phyloP scores from a whole-genome alignment of 1,140 invertebrate species.

The Oryctes rhinoceros region DNA sequence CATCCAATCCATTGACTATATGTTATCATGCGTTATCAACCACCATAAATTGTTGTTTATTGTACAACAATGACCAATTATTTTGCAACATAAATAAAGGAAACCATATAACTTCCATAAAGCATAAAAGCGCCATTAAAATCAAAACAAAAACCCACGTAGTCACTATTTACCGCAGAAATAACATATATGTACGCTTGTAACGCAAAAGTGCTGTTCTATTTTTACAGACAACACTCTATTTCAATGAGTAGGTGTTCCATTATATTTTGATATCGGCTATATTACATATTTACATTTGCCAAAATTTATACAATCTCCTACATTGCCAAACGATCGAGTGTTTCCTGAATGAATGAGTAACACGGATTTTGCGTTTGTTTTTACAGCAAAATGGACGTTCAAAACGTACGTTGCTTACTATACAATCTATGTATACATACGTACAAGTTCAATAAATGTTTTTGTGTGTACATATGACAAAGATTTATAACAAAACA shows the following conservation, averaged over 20 bases:
- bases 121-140: conserved; percentile 6
- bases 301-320: conserved; percentile 20
- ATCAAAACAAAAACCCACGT: background rate
- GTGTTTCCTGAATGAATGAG: conserved; percentile 25
- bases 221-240: background rate
- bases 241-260: conserved; percentile 9
- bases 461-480: background rate
- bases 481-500: no score
- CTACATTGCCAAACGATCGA: conserved; percentile 10
- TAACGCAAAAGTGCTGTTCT: background rate
- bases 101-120: background rate
- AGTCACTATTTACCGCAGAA: background rate
- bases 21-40: no score
- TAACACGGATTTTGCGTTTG: conserved; percentile 11
- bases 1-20: no score
- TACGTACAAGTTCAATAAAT: background rate
- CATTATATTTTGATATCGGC: background rate
- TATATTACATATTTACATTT: conserved; percentile 19
- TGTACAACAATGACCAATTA: background rate
- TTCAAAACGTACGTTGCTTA: background rate
- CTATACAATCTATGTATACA: background rate
- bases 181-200: background rate
- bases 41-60: no score
- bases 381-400: background rate
- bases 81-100: background rate